Percentiles rank a stretch among this genome's conserved stretches.
phyloP scores from a whole-genome alignment of 2,113 vertebrate species.

The Colossoma macropomum region DNA sequence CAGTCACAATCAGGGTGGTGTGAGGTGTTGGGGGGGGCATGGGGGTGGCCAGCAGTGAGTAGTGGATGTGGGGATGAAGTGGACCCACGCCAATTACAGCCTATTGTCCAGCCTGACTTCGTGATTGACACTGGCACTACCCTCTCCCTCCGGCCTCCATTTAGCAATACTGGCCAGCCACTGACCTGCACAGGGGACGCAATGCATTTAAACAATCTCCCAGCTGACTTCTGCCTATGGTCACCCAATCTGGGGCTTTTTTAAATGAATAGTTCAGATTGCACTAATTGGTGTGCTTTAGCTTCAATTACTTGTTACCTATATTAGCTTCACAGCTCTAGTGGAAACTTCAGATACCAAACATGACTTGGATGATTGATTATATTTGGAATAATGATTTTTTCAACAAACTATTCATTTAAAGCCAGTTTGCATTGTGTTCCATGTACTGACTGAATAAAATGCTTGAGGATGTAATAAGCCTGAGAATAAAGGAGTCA shows the following conservation, averaged over 20 bases:
- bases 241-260: not conserved
- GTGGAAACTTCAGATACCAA: no score
- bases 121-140: slow-evolving; percentile 90
- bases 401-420: no score
- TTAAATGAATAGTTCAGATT: not conserved
- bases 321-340: no score
- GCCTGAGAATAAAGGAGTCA: not conserved
- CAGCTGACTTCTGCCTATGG: slow-evolving; percentile 72
- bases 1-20: slow-evolving; percentile 74
- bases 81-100: slow-evolving; percentile 88
- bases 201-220: slow-evolving; percentile 76
- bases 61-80: slow-evolving; percentile 85
- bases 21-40: slow-evolving; percentile 62
- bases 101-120: slow-evolving; percentile 79
- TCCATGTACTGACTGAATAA: not conserved
- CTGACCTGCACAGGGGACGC: slow-evolving; percentile 84
- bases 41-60: slow-evolving; percentile 68
- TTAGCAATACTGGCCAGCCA: slow-evolving; percentile 82
- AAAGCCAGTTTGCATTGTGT: no score
- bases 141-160: slow-evolving; percentile 86
- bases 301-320: not conserved
- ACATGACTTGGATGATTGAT: no score
- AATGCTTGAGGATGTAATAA: no score
- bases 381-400: no score
- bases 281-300: not conserved